A percentile compares a stretch with the other conserved stretches of the same genome.
phyloP scores from a whole-genome alignment of 2,113 vertebrate species.

The Platysteira castanea region DNA sequence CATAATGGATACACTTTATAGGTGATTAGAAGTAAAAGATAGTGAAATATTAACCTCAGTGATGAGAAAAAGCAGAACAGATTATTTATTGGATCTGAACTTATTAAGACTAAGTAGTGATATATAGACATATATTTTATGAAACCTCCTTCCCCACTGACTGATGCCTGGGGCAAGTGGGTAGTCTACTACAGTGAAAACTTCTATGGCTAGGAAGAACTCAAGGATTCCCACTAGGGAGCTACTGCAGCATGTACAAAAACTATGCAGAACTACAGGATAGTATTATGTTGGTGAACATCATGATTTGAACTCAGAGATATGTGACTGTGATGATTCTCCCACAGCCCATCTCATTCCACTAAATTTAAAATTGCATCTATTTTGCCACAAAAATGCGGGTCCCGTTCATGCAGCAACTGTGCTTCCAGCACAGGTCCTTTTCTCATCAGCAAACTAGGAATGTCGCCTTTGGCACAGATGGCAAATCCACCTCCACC shows the following conservation, averaged over 20 bases:
- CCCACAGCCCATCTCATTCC: background rate
- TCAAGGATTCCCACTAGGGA: background rate
- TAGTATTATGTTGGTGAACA: background rate
- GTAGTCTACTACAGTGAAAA: background rate
- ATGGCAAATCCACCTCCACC: background rate
- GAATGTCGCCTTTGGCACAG: fast-evolving
- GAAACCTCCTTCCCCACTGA: background rate
- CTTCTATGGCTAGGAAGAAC: background rate
- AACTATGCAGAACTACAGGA: background rate
- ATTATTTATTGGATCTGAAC: background rate
- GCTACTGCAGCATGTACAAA: background rate
- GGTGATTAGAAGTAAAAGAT: background rate
- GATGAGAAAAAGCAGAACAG: background rate
- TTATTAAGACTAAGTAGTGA: background rate
- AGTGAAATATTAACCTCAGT: background rate
- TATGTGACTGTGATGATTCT: fast-evolving
- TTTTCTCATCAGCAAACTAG: background rate
- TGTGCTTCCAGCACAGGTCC: background rate
- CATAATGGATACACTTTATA: background rate
- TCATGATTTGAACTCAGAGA: background rate
- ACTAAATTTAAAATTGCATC: background rate
- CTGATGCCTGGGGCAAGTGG: fast-evolving
- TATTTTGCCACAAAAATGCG: background rate
- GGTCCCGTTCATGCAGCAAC: fast-evolving
- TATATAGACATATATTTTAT: background rate